Evolutionary conservation across 2,888 invertebrate genomes (phyloP).

Genomic region (Parnassius mnemosyne): DNA sequence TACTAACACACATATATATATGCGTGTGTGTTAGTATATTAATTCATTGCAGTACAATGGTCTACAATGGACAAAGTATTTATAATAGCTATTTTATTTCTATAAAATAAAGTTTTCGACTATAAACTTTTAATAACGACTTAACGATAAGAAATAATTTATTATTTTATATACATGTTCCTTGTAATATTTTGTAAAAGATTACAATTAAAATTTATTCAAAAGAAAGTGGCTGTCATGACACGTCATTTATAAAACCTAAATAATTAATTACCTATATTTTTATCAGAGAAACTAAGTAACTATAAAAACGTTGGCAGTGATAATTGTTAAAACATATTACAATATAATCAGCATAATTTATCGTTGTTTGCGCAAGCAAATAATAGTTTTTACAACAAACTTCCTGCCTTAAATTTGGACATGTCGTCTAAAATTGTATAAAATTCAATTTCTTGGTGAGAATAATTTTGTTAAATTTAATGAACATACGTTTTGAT

Average conservation of each 20-base stretch:
- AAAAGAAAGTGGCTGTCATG: constrained; percentile 13
- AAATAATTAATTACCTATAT: constrained; percentile 9
- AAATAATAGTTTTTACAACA: constrained; percentile 23
- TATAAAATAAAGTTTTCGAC: too few species aligned
- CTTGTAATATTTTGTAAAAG: not conserved
- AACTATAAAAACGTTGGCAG: constrained; percentile 18
- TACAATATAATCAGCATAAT: constrained; percentile 22
- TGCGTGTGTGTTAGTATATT: too few species aligned
- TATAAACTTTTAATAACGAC: too few species aligned
- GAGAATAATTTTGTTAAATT: constrained; percentile 27
- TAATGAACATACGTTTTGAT: constrained; percentile 18
- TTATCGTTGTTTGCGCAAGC: constrained; percentile 27
- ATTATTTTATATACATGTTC: too few species aligned
- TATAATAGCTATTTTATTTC: too few species aligned
- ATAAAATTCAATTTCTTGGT: constrained; percentile 25
- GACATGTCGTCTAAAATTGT: constrained; percentile 8
- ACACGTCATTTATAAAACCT: constrained; percentile 4
- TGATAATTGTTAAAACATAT: constrained; percentile 25
- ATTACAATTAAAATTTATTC: constrained; percentile 3
- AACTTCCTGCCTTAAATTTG: constrained; percentile 22
- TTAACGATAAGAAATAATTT: too few species aligned
- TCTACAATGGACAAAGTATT: too few species aligned
- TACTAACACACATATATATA: too few species aligned
- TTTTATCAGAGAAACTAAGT: constrained; percentile 9
- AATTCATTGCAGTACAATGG: too few species aligned